These are phyloP conservation scores for Copsychus sechellarum DNA, from an alignment of 2,113 vertebrate genomes.

Conservation along the genomic window DNA sequence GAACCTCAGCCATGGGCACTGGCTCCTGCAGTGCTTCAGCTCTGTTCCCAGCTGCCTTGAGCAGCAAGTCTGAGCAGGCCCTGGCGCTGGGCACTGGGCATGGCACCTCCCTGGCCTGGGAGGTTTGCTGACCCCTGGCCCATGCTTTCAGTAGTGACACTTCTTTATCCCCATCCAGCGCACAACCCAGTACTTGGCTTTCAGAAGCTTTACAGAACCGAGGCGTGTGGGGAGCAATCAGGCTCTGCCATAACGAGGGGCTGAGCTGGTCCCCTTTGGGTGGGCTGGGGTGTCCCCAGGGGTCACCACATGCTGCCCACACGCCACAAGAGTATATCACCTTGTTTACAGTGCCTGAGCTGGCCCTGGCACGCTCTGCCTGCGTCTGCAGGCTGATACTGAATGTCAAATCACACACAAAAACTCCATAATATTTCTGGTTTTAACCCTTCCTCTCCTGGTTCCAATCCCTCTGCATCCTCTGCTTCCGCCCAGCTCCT, in stretches of 20 bases:
- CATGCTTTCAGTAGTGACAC: neutral
- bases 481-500: neutral
- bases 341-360: constrained; percentile 41
- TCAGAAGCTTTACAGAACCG: neutral
- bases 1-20: neutral
- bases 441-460: neutral
- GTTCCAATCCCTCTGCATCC: neutral
- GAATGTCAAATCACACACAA: constrained; percentile 33
- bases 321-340: neutral
- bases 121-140: neutral
- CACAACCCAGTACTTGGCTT: neutral
- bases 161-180: neutral
- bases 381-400: neutral
- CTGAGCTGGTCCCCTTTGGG: neutral
- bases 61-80: neutral
- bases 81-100: neutral
- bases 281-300: neutral
- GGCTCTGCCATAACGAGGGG: neutral
- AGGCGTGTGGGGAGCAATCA: neutral
- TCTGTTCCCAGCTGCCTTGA: neutral
- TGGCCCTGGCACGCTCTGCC: neutral
- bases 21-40: neutral
- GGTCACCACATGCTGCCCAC: neutral
- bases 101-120: neutral
- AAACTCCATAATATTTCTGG: neutral